These are phyloP conservation scores for Diaphora mendica DNA, from an alignment of 2,888 invertebrate genomes.

Conservation along the genomic window DNA sequence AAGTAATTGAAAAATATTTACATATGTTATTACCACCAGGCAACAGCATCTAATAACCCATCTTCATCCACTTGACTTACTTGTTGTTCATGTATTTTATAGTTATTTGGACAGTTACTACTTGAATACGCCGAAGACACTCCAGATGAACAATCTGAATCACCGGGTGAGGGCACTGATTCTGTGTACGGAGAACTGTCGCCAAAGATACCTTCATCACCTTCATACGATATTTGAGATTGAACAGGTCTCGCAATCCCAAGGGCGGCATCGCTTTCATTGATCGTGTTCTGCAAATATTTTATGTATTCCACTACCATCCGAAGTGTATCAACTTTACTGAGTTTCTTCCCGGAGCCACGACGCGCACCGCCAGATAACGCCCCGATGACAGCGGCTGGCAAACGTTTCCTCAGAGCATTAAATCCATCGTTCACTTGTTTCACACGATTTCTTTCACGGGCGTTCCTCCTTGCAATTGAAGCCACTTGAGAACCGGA, in stretches of 20 bases:
- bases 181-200: constrained; percentile 79
- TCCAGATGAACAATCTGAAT: constrained; percentile 88
- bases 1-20: constrained; percentile 8
- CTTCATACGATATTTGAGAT: constrained; percentile 55
- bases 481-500: constrained; percentile 91
- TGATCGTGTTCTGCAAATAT: constrained; percentile 91
- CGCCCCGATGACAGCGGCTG: constrained; percentile 91
- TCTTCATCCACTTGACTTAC: constrained; percentile 92
- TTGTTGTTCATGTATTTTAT: constrained; percentile 72
- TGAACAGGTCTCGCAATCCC: constrained; percentile 58
- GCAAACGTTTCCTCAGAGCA: constrained; percentile 94
- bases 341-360: constrained; percentile 93
- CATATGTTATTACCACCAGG: constrained; percentile 91
- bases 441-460: constrained; percentile 97
- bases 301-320: constrained; percentile 97
- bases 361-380: constrained; percentile 88
- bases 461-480: constrained; percentile 96
- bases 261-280: constrained; percentile 88
- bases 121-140: constrained; percentile 77
- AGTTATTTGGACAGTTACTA: constrained; percentile 56
- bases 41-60: constrained; percentile 93
- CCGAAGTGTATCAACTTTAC: constrained; percentile 95
- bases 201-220: constrained; percentile 75
- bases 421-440: constrained; percentile 98
- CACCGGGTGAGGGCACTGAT: constrained; percentile 89